Base-by-base conservation (phyloP, 2,888 invertebrate genomes). In the Micropterix aruncella region DNA sequence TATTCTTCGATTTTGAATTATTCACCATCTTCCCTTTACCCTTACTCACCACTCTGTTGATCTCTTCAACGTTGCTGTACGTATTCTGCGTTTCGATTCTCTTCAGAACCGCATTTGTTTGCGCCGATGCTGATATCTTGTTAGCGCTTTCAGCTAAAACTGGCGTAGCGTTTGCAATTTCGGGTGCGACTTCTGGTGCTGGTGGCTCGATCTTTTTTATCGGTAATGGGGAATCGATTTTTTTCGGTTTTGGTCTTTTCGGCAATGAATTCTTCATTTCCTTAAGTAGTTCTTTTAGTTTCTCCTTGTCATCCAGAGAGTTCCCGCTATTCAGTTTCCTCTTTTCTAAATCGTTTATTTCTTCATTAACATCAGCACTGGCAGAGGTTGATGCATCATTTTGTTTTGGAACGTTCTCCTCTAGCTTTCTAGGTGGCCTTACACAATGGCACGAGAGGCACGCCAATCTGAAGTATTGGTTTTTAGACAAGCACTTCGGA, bases 231-330 rank as follows among this genome's bases (percentile, higher is more conserved):
- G 19, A 51, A 49, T 46, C 47, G 46, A 9, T 44, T 46, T 50
- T 39, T 43, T 46, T 43, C 19, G 63, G 60, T 51, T 72, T 74
- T 17, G 71, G 58, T 52, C 74, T 70, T 55, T 77, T 79, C 1
- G 82, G 80, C 47, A 84, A 61, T 9, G 83, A 83, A 58, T 83
- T 76, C 60, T 83, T 83, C 79, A 83, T 83, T 66, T 83, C 83
- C 55, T 82, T 83, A 49, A 83, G 60, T 75, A 83, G 80, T 60
- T 80, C 79, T 57, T 77, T 78, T 18, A 83, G 61, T 56, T 72
- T 73, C 55, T 75, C 74, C 54, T 73, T 74, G 53, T 78, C 76
- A 51, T 74, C 66, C 38, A 44, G 39, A 16, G 44, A 43, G 15
- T n/a, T n/a, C n/a, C 19, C 42, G 16, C 18, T 16, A 19, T 37